phyloP scores from a whole-genome alignment of 2,888 invertebrate species.

The Ariolimax columbianus region DNA sequence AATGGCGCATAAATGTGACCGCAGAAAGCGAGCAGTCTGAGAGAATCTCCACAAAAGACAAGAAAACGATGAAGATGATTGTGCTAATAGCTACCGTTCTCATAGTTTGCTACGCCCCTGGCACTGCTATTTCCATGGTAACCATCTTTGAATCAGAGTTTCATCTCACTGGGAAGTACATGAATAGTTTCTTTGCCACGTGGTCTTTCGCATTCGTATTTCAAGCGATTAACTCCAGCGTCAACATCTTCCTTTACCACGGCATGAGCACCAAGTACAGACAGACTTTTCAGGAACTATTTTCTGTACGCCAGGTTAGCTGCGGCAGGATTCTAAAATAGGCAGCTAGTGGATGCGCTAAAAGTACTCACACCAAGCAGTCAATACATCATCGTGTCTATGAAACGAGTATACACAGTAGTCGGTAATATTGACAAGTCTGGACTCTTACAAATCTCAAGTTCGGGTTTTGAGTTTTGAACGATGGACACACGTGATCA shows the following conservation, averaged over 20 bases:
- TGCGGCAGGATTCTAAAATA: neutral
- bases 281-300: neutral
- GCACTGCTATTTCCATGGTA: neutral
- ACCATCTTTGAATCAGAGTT: constrained; percentile 17
- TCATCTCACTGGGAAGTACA: neutral
- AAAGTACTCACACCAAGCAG: neutral
- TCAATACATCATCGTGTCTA: neutral
- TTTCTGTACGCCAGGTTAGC: neutral
- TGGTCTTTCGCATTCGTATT: constrained; percentile 15
- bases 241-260: constrained; percentile 30
- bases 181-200: neutral
- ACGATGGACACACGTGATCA: too few relatives aligned
- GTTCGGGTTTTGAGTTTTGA: too few relatives aligned
- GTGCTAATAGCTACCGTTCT: neutral
- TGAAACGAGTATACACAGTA: too few relatives aligned
- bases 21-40: neutral
- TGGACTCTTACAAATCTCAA: too few relatives aligned
- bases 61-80: constrained; percentile 19
- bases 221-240: neutral
- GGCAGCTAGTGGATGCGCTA: neutral
- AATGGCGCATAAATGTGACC: neutral
- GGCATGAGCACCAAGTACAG: constrained; percentile 28
- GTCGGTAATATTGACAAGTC: too few relatives aligned
- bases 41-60: neutral
- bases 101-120: constrained; percentile 8